phyloP scores from a whole-genome alignment of 2,113 vertebrate genomes.

The Ellobius talpinus region DNA sequence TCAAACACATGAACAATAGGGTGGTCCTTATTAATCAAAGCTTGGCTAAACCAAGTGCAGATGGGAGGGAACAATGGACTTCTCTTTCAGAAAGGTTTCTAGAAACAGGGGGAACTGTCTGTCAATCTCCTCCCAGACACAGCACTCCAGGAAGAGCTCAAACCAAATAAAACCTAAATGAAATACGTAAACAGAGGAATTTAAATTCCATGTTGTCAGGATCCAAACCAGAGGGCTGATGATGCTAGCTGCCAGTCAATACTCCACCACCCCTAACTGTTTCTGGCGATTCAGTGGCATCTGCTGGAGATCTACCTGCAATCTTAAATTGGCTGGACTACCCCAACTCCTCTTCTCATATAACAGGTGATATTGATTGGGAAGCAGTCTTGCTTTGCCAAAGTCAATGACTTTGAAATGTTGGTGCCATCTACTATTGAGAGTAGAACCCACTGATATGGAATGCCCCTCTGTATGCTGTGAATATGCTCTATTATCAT shows the following conservation, averaged over 20 bases:
- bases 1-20: conserved; percentile 81
- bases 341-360: conserved; percentile 73
- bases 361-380: conserved; percentile 67
- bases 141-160: conserved; percentile 67
- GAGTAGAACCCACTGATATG: not conserved
- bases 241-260: conserved; percentile 78
- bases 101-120: conserved; percentile 71
- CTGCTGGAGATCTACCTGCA: conserved; percentile 77
- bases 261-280: conserved; percentile 34
- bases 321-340: conserved; percentile 80
- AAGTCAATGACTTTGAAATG: conserved; percentile 76
- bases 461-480: too few relatives aligned
- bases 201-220: conserved; percentile 75
- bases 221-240: conserved; percentile 76
- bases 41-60: conserved; percentile 84
- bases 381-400: conserved; percentile 53
- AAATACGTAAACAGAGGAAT: conserved; percentile 1
- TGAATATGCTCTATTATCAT: too few relatives aligned
- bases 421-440: conserved; percentile 66
- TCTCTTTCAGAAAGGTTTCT: conserved; percentile 71
- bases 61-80: conserved; percentile 77
- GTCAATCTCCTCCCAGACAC: conserved; percentile 67
- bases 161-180: conserved; percentile 20
- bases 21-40: conserved; percentile 88
- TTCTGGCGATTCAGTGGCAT: conserved; percentile 73